Percentiles rank a stretch among this genome's conserved stretches.
phyloP scores from a whole-genome alignment of 1,140 invertebrate genomes.

The Asobara japonica region DNA sequence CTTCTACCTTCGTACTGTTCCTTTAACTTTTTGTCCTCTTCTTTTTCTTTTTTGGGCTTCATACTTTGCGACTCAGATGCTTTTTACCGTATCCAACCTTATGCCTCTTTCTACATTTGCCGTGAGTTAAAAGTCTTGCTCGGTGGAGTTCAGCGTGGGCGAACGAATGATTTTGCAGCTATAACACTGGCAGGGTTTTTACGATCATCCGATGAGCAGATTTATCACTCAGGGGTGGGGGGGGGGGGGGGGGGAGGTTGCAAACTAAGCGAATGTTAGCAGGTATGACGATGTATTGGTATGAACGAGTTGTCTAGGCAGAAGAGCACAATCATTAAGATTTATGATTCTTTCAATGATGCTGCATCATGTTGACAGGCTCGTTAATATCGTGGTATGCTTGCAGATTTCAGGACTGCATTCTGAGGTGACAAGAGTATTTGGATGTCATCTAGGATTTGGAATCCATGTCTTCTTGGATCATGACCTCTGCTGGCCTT shows the following conservation, averaged over 20 bases:
- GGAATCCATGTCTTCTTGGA: too few relatives aligned
- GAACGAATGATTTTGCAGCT: background rate
- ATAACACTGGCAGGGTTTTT: background rate
- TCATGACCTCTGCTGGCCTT: too few relatives aligned
- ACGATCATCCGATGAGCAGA: background rate
- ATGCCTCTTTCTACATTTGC: background rate
- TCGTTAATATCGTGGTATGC: background rate
- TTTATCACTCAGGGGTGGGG: background rate
- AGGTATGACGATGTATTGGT: background rate
- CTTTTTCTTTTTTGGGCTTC: background rate
- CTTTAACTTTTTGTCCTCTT: background rate
- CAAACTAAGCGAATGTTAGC: too few relatives aligned
- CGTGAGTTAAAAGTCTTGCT: background rate
- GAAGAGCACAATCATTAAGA: background rate
- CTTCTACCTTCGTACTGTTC: background rate
- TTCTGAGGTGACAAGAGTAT: too few relatives aligned
- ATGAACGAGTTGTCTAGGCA: background rate
- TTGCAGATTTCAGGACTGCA: too few relatives aligned
- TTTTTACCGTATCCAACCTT: background rate
- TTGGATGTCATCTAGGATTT: too few relatives aligned
- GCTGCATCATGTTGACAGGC: conserved; percentile 2
- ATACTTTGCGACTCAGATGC: background rate
- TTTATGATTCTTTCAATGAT: background rate
- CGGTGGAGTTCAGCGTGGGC: conserved; percentile 4
- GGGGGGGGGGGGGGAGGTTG: too few relatives aligned